Conservation (phyloP, 1,140 invertebrate species). For the Geopemphigus sp. region DNA sequence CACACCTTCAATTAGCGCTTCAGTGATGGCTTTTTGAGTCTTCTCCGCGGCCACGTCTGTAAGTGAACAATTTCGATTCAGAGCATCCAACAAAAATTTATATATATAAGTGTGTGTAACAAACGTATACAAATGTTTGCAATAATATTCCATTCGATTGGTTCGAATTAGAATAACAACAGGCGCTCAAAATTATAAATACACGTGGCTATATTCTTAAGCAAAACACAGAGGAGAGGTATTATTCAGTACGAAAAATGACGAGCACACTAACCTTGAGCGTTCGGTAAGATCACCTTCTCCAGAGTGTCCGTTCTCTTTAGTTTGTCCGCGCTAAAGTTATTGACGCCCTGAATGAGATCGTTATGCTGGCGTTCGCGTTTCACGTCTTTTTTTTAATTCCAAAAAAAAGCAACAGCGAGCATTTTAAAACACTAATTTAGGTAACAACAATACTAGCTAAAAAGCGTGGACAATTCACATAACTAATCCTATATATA, state of each 20-base stretch:
- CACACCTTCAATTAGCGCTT: conserved; percentile 79
- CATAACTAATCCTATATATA: not conserved
- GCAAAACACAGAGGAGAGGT: not conserved
- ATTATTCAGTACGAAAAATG: not conserved
- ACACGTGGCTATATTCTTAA: not conserved
- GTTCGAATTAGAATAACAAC: not conserved
- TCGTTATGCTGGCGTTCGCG: conserved; percentile 72
- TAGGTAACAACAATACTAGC: not conserved
- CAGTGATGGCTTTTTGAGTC: conserved; percentile 78
- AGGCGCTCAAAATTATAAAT: not conserved
- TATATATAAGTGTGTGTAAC: not conserved
- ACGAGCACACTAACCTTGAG: conserved; percentile 65
- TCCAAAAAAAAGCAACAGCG: conserved; percentile 44
- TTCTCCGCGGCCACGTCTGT: conserved; percentile 84
- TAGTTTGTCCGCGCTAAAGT: conserved; percentile 67
- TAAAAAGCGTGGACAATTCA: conserved; percentile 15
- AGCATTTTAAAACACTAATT: conserved; percentile 27
- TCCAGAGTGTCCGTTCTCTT: conserved; percentile 75
- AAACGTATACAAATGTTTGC: not conserved
- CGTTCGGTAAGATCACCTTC: conserved; percentile 76
- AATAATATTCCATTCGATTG: not conserved
- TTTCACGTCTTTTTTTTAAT: conserved; percentile 64
- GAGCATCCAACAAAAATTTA: no score
- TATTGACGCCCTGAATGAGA: conserved; percentile 71
- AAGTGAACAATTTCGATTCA: conserved; percentile 50